Percentiles rank a stretch among this genome's conserved stretches.
Conservation (phyloP, 2,797 vertebrate genomes). For the Manis javanica region DNA sequence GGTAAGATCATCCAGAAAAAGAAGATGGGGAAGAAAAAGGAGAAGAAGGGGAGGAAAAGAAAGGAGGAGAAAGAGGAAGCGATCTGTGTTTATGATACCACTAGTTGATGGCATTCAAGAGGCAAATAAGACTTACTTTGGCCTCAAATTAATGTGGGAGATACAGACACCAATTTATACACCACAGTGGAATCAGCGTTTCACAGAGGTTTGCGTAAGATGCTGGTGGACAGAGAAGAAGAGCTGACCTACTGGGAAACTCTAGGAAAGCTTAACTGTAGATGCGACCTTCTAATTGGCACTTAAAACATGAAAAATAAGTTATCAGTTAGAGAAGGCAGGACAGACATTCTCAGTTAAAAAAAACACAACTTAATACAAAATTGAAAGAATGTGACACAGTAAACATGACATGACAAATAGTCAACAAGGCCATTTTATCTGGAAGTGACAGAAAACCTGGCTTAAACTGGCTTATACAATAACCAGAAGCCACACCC, state of each 20-base stretch:
- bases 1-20: not conserved
- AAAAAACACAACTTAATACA: not conserved
- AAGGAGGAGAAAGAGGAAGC: not conserved
- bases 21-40: too few species aligned
- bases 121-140: not conserved
- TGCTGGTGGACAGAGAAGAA: not conserved
- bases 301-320: not conserved
- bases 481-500: not conserved
- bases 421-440: not conserved
- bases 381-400: too few species aligned
- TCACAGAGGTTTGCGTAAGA: not conserved
- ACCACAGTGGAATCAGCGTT: rapidly evolving
- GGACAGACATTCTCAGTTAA: not conserved
- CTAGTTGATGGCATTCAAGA: not conserved
- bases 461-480: not conserved
- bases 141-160: not conserved
- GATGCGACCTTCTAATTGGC: not conserved
- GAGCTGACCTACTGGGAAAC: not conserved
- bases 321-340: not conserved
- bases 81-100: not conserved
- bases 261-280: not conserved
- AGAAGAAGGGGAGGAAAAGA: not conserved
- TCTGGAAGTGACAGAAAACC: not conserved
- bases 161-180: not conserved
- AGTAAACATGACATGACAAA: not conserved